Base-by-base conservation (phyloP, 2,797 vertebrate genomes). In the Typhlichthys eigenmanni region DNA sequence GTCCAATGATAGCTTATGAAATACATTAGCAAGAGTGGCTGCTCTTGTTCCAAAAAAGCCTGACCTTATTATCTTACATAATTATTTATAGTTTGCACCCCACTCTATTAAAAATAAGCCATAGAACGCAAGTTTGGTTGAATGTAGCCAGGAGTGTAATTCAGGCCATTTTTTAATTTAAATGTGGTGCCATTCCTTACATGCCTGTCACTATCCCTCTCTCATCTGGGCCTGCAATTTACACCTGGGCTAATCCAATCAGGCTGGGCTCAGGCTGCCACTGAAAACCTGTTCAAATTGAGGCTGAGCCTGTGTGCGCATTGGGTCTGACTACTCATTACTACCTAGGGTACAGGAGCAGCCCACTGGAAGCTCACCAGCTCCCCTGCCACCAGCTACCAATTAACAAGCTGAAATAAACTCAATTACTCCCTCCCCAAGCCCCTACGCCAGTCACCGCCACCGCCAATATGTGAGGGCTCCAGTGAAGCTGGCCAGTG, bases 191-290 rank as follows among this genome's bases (percentile, higher is more conserved):
- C 63, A 70, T 76, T 62, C 48, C 24, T 17, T 13, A 29, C 43
- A 38, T 45, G n/a, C 16, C 34, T 4, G 11, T 29, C 50, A 19
- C 17, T 47, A 24, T 29, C 49, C 17, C 61, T 32, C 4, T 70
- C 56, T 68, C 75, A 71, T 76, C 49, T 14, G 65, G 61, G 62
- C 72, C 64, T 55, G 55, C 76, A 69, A 76, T 87, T 88, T 87
- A 77, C 79, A 82, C 81, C 79, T 74, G 54, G 65, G 59, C 78
- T 83, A 87, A 89, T 87, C 71, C 77, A 85, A 81, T 85, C 76
- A 82, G 84, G 79, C 83, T 72, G 56, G 49, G 72, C 68, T 56
- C 1, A n/a, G 71, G 60, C 50, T 70, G 14, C 59, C 67, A 72
- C 71, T 69, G 58, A 53, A 10, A 60, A 66, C 65, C 55, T 43